These are phyloP conservation scores for Halcyon smyrnensis DNA, from an alignment of 2,797 vertebrate genomes.

Conservation along the genomic window DNA sequence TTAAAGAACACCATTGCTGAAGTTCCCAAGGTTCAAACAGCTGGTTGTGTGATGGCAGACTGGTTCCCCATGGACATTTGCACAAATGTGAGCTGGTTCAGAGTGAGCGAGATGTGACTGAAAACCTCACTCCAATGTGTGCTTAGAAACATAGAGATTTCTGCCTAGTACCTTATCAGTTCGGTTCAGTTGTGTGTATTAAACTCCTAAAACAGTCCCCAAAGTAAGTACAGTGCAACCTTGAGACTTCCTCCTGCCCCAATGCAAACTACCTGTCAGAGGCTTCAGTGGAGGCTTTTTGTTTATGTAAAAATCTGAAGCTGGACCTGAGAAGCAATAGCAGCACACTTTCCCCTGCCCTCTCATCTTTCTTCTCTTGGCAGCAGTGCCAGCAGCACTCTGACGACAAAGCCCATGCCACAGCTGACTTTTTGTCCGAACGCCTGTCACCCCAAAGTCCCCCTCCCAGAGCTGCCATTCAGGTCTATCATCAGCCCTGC, in stretches of 20 bases:
- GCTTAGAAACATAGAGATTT: background rate
- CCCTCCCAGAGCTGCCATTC: background rate
- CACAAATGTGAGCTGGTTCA: background rate
- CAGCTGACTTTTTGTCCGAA: background rate
- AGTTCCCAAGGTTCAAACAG: background rate
- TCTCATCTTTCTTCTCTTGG: background rate
- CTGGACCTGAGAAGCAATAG: background rate
- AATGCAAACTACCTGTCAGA: background rate
- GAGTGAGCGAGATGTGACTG: background rate
- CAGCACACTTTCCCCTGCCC: background rate
- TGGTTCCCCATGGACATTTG: accelerated
- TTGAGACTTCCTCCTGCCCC: background rate
- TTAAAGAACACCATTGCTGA: background rate
- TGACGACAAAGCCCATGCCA: background rate
- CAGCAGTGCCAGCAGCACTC: background rate
- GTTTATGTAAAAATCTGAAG: background rate
- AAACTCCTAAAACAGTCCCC: background rate
- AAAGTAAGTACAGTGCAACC: accelerated
- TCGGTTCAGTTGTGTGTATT: background rate
- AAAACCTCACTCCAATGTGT: background rate
- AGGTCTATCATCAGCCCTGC: background rate
- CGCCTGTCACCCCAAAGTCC: accelerated
- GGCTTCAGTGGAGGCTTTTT: background rate
- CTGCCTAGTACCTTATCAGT: background rate
- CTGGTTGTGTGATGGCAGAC: accelerated